Base-by-base conservation (phyloP, 1,140 invertebrate genomes). In the Prorops nasuta region DNA sequence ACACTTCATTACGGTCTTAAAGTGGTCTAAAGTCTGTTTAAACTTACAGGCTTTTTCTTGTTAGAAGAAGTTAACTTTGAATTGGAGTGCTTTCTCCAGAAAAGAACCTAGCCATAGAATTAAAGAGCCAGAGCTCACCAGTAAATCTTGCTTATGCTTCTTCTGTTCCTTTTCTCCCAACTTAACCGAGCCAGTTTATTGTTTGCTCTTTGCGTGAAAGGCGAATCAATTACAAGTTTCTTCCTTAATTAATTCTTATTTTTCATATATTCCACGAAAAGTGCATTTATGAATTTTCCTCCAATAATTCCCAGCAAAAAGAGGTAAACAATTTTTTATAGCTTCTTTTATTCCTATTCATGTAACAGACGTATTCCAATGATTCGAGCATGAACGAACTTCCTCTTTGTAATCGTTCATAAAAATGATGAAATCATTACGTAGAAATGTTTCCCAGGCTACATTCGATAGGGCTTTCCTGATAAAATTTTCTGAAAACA, bases 241-340 rank as follows among this genome's bases (percentile, higher is more conserved):
- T 54, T 58, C 58, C 56, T 54, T 60, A 60, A 60, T 58, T 49
- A 60, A 60, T 46, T 35, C 46, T 60, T 54, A 60, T 60, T 50
- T 35, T 51, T 59, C n/a, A n/a, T n/a, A n/a, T n/a, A n/a, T n/a
- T n/a, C n/a, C n/a, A n/a, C n/a, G n/a, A n/a, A n/a, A n/a, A n/a
- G n/a, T n/a, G n/a, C n/a, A n/a, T n/a, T n/a, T n/a, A n/a, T n/a
- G n/a, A n/a, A n/a, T n/a, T n/a, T n/a, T n/a, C n/a, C n/a, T n/a
- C n/a, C n/a, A n/a, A n/a, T n/a, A n/a, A n/a, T n/a, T n/a, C n/a
- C n/a, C n/a, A n/a, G n/a, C n/a, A n/a, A n/a, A n/a, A n/a, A n/a
- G n/a, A n/a, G n/a, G n/a, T n/a, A n/a, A n/a, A n/a, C n/a, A n/a
- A n/a, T n/a, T n/a, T n/a, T n/a, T n/a, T n/a, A n/a, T n/a, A n/a